phyloP scores from a whole-genome alignment of 2,797 vertebrate species.

The Rhinichthys osculus region DNA sequence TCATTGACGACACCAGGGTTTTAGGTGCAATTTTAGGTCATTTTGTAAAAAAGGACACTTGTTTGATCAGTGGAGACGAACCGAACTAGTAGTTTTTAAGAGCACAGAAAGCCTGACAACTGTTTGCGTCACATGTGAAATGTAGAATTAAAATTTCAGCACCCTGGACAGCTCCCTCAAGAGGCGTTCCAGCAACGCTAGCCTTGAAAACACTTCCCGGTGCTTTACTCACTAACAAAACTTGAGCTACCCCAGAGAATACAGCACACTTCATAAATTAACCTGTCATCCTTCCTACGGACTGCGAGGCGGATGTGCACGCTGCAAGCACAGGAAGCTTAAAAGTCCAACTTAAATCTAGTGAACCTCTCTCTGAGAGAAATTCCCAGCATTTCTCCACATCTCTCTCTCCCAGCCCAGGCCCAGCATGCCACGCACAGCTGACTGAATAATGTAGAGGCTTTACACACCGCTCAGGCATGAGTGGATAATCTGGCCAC shows the following conservation, averaged over 20 bases:
- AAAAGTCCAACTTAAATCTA: slow-evolving; percentile 35
- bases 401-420: slow-evolving; percentile 53
- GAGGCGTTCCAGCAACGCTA: slow-evolving; percentile 41
- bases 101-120: slow-evolving; percentile 57
- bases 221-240: slow-evolving; percentile 17
- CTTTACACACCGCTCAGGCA: slow-evolving; percentile 76
- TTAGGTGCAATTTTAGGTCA: too few relatives aligned
- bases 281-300: slow-evolving; percentile 53
- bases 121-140: slow-evolving; percentile 64
- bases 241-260: slow-evolving; percentile 39
- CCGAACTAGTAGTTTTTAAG: slow-evolving; percentile 73
- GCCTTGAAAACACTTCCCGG: not conserved
- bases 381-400: slow-evolving; percentile 10
- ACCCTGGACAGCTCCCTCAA: slow-evolving; percentile 76
- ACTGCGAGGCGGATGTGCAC: slow-evolving; percentile 56
- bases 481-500: slow-evolving; percentile 81
- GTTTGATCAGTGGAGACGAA: slow-evolving; percentile 69
- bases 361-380: slow-evolving; percentile 22
- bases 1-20: too few relatives aligned
- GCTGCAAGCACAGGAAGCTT: slow-evolving; percentile 57
- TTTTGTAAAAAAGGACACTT: slow-evolving; percentile 60
- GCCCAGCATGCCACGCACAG: slow-evolving; percentile 60
- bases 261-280: slow-evolving; percentile 68
- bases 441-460: slow-evolving; percentile 78
- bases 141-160: slow-evolving; percentile 78